Percentiles rank a stretch among this genome's conserved stretches.
These are phyloP conservation scores for Patagioenas fasciata DNA, from an alignment of 2,113 vertebrate genomes.

Conservation along the genomic window DNA sequence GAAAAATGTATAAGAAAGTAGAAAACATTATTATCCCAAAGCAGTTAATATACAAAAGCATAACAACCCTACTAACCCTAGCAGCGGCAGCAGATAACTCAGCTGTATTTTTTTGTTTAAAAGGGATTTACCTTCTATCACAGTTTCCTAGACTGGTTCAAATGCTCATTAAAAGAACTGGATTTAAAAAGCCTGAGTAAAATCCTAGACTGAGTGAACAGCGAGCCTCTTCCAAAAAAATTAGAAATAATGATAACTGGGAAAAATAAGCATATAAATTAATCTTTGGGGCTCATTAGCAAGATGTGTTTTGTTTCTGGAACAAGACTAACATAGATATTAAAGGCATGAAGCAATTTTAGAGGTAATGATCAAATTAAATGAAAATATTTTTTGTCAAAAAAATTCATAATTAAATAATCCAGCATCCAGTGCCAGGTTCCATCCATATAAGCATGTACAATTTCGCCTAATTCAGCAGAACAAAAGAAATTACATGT, in stretches of 20 bases:
- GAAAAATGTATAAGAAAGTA: conserved; percentile 60
- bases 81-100: neutral
- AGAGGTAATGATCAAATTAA: neutral
- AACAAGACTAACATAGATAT: neutral
- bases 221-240: neutral
- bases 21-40: conserved; percentile 51
- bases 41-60: neutral
- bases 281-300: neutral
- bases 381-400: neutral
- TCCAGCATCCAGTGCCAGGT: neutral
- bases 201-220: neutral
- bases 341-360: neutral
- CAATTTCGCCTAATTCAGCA: neutral
- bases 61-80: neutral
- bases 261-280: conserved; percentile 8
- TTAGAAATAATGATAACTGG: neutral
- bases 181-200: conserved; percentile 11
- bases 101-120: conserved; percentile 4
- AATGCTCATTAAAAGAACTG: conserved; percentile 4
- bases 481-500: neutral
- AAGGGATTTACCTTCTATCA: conserved; percentile 29
- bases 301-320: neutral
- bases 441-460: neutral
- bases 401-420: neutral
- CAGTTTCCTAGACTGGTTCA: neutral